A percentile compares a stretch with the other conserved stretches of the same genome.
phyloP scores from a whole-genome alignment of 1,140 invertebrate species.

The Rhysida immarginata region DNA sequence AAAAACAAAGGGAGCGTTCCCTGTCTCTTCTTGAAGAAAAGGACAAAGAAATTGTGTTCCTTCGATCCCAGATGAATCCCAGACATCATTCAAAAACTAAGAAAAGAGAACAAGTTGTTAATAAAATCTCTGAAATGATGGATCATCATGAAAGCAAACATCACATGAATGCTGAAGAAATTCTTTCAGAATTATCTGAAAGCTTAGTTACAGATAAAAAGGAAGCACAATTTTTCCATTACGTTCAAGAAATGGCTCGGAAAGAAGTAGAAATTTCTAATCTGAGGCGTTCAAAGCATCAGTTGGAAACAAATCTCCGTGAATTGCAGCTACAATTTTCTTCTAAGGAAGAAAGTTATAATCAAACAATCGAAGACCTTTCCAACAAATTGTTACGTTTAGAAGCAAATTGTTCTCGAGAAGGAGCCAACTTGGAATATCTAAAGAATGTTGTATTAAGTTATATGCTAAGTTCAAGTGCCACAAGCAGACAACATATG shows the following conservation, averaged over 20 bases:
- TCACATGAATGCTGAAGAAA: not conserved
- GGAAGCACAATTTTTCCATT: constrained; percentile 54
- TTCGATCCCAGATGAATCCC: constrained; percentile 40
- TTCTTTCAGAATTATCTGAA: constrained; percentile 10
- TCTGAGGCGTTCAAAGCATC: constrained; percentile 51
- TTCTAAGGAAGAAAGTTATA: constrained; percentile 38
- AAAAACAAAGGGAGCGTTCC: constrained; percentile 59
- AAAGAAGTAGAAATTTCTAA: constrained; percentile 61
- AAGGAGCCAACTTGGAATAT: constrained; percentile 75
- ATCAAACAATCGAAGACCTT: constrained; percentile 38
- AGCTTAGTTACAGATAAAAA: constrained; percentile 19
- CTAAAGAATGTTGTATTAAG: constrained; percentile 77
- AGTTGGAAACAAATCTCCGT: constrained; percentile 47
- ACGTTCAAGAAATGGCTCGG: constrained; percentile 62
- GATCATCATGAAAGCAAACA: not conserved
- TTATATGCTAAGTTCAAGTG: constrained; percentile 54
- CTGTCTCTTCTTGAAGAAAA: constrained; percentile 59
- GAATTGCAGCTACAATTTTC: constrained; percentile 43
- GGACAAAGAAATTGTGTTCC: constrained; percentile 53
- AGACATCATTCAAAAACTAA: not conserved
- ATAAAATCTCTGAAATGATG: no score
- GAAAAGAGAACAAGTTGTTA: not conserved
- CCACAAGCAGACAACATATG: constrained; percentile 57
- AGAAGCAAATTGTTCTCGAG: constrained; percentile 55
- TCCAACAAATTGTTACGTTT: constrained; percentile 41